Evolutionary conservation across 2,797 vertebrate species (phyloP).

Genomic region (Mormyrus proboscirostris): DNA sequence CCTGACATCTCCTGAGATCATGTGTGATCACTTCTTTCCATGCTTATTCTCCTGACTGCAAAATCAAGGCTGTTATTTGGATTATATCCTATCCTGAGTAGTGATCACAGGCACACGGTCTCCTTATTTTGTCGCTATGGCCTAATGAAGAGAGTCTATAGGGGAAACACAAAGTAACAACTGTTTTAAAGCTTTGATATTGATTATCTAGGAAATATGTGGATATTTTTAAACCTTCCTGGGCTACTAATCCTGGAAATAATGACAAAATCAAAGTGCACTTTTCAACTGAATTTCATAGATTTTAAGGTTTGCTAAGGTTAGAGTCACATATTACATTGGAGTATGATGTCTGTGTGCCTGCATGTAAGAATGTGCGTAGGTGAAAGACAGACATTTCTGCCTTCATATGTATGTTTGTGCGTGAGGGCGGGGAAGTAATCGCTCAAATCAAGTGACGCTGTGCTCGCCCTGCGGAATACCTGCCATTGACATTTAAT

Average conservation of each 20-base stretch:
- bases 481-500: not conserved
- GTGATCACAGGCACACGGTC: not conserved
- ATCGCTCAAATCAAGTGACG: not conserved
- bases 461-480: not conserved
- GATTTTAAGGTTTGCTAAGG: not conserved
- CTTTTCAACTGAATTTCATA: not conserved
- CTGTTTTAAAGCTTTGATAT: not conserved
- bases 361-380: not conserved
- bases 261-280: not conserved
- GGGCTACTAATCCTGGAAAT: not conserved
- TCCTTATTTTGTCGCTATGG: not conserved
- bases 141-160: not conserved
- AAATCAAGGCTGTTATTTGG: not conserved
- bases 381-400: not conserved
- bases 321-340: not conserved
- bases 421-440: not conserved
- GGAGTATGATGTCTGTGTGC: not conserved
- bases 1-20: not conserved
- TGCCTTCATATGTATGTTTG: not conserved
- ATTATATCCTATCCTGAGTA: not conserved
- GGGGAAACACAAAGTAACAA: not conserved
- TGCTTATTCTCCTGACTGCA: not conserved
- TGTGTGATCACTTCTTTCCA: not conserved
- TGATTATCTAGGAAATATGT: not conserved
- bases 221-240: not conserved